A percentile compares a stretch with the other conserved stretches of the same genome.
phyloP scores from a whole-genome alignment of 2,888 invertebrate species.

The Drosophila helvetica region DNA sequence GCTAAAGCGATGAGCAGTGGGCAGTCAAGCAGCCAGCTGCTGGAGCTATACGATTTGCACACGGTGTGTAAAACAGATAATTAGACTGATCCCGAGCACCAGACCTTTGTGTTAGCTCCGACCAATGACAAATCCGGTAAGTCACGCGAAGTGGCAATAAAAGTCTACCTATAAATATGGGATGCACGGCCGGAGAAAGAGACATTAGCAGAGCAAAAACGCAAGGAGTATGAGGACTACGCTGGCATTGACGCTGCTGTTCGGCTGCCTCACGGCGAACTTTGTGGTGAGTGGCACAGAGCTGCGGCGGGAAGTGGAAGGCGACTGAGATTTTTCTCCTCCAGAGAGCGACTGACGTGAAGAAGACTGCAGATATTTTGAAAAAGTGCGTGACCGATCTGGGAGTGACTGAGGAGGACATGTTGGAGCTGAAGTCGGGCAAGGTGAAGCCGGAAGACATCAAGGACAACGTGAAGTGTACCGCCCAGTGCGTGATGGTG shows the following conservation, averaged over 20 bases:
- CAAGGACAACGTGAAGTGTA: conserved; percentile 62
- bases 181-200: neutral
- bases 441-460: conserved; percentile 29
- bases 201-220: conserved; percentile 30
- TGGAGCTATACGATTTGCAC: neutral
- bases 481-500: conserved; percentile 47
- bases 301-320: neutral
- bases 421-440: conserved; percentile 44
- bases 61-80: neutral
- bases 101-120: neutral
- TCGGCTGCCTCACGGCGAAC: conserved; percentile 45
- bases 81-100: neutral
- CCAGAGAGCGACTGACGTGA: neutral
- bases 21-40: neutral
- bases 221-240: conserved; percentile 51
- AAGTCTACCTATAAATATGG: conserved; percentile 9
- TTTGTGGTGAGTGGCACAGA: conserved; percentile 36
- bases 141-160: conserved; percentile 40
- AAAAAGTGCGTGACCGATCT: conserved; percentile 50
- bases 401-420: conserved; percentile 42
- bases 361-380: neutral
- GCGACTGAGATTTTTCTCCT: neutral
- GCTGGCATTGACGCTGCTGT: conserved; percentile 44
- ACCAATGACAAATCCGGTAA: conserved; percentile 15
- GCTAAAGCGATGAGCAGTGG: neutral